Percentiles rank a stretch among this genome's conserved stretches.
phyloP scores from a whole-genome alignment of 35 echinoderm and acorn worm species.

The Amphiura filiformis region DNA sequence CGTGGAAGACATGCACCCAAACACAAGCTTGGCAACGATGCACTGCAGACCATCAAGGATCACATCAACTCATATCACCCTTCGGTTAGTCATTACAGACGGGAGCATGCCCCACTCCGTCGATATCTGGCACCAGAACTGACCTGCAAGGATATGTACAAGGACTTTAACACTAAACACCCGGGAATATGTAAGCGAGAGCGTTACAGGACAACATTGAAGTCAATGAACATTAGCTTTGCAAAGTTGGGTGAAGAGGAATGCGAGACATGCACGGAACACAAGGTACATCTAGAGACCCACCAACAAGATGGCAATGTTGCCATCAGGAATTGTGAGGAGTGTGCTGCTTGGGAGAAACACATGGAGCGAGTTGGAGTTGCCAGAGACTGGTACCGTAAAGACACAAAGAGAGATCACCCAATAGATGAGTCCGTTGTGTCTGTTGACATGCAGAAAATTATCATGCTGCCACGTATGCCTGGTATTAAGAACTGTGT shows the following conservation, averaged over 20 bases:
- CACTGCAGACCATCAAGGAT: background rate
- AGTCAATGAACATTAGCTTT: background rate
- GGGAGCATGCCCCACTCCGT: conserved; percentile 12
- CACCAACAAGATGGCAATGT: background rate
- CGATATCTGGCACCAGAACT: conserved; percentile 28
- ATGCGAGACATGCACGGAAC: background rate
- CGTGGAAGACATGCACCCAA: background rate
- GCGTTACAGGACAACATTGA: background rate
- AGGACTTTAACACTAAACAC: conserved; percentile 29
- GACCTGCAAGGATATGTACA: background rate
- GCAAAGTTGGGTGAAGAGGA: background rate
- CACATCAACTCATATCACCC: conserved; percentile 17
- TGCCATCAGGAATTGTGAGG: background rate
- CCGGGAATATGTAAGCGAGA: background rate
- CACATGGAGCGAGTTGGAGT: background rate
- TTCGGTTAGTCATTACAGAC: background rate
- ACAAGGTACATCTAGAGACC: background rate
- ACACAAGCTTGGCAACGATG: background rate
- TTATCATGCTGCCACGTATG: background rate
- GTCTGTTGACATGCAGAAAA: background rate
- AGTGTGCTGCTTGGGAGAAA: background rate
- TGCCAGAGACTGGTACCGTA: background rate
- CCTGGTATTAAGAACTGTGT: background rate
- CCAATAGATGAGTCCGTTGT: background rate
- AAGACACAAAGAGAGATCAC: background rate